Evolutionary conservation across 2,113 vertebrate species (phyloP).

Genomic region (Python bivittatus): DNA sequence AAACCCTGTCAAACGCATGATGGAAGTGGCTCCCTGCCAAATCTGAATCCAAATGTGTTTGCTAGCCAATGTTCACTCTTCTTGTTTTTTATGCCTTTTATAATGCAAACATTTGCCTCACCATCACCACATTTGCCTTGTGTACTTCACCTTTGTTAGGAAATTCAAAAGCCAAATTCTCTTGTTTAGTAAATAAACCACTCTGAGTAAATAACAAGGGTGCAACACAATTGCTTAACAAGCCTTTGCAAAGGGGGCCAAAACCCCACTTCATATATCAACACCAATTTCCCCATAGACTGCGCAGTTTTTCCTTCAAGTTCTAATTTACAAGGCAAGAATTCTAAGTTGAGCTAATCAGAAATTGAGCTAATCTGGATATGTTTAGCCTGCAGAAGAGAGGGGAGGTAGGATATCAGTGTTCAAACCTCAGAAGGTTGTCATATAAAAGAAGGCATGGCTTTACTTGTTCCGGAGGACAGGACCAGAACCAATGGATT

Average conservation of each 20-base stretch:
- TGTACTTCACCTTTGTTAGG: background rate
- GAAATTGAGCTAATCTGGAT: background rate
- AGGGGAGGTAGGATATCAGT: background rate
- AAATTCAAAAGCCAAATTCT: background rate
- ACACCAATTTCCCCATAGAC: background rate
- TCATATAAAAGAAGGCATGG: background rate
- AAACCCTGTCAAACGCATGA: background rate
- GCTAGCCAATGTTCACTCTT: background rate
- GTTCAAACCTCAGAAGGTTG: background rate
- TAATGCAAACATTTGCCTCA: background rate
- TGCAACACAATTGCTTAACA: constrained; percentile 27
- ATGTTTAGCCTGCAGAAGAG: background rate
- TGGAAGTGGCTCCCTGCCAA: background rate
- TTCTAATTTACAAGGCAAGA: constrained; percentile 39
- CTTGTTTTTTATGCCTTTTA: background rate
- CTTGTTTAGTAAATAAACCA: background rate
- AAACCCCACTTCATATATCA: constrained; percentile 40
- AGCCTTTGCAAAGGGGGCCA: constrained; percentile 1
- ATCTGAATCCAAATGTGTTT: background rate
- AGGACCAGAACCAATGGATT: background rate
- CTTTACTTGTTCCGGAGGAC: background rate
- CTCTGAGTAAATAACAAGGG: constrained; percentile 17
- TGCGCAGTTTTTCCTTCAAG: constrained; percentile 21
- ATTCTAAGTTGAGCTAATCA: constrained; percentile 49
- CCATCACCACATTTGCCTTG: background rate